These are phyloP conservation scores for Acleris cristana DNA, from an alignment of 2,888 invertebrate genomes.

Conservation along the genomic window DNA sequence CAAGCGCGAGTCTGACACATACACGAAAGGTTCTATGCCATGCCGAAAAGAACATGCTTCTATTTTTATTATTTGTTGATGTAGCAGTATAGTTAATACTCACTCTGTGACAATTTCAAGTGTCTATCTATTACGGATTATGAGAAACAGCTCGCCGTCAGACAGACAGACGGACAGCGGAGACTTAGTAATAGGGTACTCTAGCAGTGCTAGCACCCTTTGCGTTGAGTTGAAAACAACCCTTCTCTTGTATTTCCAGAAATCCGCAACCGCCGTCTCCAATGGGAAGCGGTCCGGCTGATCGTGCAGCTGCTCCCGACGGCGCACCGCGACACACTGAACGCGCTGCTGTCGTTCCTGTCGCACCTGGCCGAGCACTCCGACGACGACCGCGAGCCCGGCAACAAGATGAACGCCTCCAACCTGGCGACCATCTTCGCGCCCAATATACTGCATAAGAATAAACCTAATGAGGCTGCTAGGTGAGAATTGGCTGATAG, in stretches of 20 bases:
- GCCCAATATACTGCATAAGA: slow-evolving; percentile 94
- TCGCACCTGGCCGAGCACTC: slow-evolving; percentile 89
- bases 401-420: slow-evolving; percentile 97
- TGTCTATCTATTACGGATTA: too few relatives aligned
- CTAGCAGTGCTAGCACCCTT: too few relatives aligned
- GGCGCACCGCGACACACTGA: slow-evolving; percentile 95
- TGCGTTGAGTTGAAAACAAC: too few relatives aligned
- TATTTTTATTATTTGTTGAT: too few relatives aligned
- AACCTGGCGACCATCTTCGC: slow-evolving; percentile 97
- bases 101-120: too few relatives aligned
- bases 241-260: slow-evolving; percentile 73
- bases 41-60: too few relatives aligned
- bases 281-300: slow-evolving; percentile 92
- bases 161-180: too few relatives aligned
- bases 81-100: too few relatives aligned
- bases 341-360: slow-evolving; percentile 91
- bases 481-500: slow-evolving; percentile 52
- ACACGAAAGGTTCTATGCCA: too few relatives aligned
- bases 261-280: slow-evolving; percentile 91
- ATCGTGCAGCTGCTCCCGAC: slow-evolving; percentile 93
- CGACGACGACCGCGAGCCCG: slow-evolving; percentile 86
- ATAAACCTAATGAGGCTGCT: slow-evolving; percentile 85
- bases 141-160: too few relatives aligned
- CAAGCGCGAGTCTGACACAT: too few relatives aligned
- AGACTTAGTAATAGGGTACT: too few relatives aligned